phyloP scores from a whole-genome alignment of 2,888 invertebrate genomes.

The Cerceris rybyensis region DNA sequence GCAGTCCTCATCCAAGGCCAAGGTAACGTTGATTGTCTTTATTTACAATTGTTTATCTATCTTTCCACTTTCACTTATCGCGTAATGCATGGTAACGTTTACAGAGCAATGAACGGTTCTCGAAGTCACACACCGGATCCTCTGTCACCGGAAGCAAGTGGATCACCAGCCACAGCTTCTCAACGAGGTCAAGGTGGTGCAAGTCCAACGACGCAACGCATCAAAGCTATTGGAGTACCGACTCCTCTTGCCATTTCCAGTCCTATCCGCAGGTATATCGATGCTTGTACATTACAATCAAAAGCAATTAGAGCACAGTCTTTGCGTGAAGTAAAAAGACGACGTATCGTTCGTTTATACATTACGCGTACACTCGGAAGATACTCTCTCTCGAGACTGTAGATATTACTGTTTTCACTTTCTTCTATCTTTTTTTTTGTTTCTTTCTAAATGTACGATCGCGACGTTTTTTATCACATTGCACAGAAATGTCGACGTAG shows the following conservation, averaged over 20 bases:
- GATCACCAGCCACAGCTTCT: slow-evolving; percentile 76
- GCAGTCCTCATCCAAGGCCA: slow-evolving; percentile 92
- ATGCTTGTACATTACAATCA: neutral
- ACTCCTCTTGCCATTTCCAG: slow-evolving; percentile 94
- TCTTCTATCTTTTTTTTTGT: slow-evolving; percentile 32
- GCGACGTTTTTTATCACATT: slow-evolving; percentile 54
- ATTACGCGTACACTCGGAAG: slow-evolving; percentile 32
- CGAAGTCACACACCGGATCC: slow-evolving; percentile 85
- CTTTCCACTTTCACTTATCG: slow-evolving; percentile 41
- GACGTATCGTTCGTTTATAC: slow-evolving; percentile 15
- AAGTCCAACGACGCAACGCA: slow-evolving; percentile 94
- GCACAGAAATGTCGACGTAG: slow-evolving; percentile 61
- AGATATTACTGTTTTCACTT: slow-evolving; percentile 37
- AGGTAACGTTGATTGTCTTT: slow-evolving; percentile 80
- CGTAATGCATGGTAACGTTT: slow-evolving; percentile 56
- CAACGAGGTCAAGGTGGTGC: slow-evolving; percentile 83
- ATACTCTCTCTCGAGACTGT: neutral
- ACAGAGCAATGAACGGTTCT: slow-evolving; percentile 86
- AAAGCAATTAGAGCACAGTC: no score
- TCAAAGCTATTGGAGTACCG: slow-evolving; percentile 94
- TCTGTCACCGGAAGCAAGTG: slow-evolving; percentile 85
- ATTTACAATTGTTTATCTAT: neutral
- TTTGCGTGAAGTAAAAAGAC: no score
- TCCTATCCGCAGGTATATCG: slow-evolving; percentile 90
- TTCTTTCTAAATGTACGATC: slow-evolving; percentile 31